A percentile compares a stretch with the other conserved stretches of the same genome.
These are phyloP conservation scores for Vulpes lagopus DNA, from an alignment of 2,113 vertebrate species.

Conservation along the genomic window DNA sequence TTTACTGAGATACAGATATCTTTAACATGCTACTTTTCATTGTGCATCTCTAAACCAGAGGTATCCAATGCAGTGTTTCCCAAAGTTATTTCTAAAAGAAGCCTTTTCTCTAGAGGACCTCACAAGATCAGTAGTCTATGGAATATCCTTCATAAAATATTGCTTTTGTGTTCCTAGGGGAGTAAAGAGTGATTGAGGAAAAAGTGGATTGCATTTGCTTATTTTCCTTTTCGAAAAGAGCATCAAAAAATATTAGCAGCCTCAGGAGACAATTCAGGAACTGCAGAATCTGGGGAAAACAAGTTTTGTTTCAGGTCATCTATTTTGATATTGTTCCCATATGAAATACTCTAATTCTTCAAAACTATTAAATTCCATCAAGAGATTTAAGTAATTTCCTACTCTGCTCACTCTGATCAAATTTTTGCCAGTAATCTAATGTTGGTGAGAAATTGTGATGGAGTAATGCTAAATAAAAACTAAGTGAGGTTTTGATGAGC, in stretches of 20 bases:
- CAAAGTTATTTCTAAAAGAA: neutral
- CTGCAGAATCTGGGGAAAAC: constrained; percentile 18
- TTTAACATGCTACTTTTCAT: neutral
- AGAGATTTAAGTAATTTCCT: constrained; percentile 59
- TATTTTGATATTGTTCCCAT: constrained; percentile 71
- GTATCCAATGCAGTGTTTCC: neutral
- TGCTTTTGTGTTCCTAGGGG: neutral
- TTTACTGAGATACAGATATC: neutral
- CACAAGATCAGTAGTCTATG: neutral
- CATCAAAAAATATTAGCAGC: neutral
- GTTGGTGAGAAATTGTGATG: neutral
- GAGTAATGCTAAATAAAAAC: neutral
- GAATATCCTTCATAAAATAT: neutral
- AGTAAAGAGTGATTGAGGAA: neutral
- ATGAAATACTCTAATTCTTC: constrained; percentile 66
- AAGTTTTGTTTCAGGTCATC: constrained; percentile 68
- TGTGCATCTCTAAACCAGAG: neutral
- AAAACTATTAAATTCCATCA: constrained; percentile 49
- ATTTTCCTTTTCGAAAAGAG: constrained; percentile 37
- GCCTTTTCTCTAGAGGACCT: neutral
- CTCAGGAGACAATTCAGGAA: constrained; percentile 27
- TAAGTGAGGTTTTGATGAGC: neutral
- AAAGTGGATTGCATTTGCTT: neutral
- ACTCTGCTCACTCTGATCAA: neutral
- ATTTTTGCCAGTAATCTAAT: neutral